These are phyloP conservation scores for Gymnocephalus cernua DNA, from an alignment of 2,113 vertebrate genomes.

Conservation along the genomic window DNA sequence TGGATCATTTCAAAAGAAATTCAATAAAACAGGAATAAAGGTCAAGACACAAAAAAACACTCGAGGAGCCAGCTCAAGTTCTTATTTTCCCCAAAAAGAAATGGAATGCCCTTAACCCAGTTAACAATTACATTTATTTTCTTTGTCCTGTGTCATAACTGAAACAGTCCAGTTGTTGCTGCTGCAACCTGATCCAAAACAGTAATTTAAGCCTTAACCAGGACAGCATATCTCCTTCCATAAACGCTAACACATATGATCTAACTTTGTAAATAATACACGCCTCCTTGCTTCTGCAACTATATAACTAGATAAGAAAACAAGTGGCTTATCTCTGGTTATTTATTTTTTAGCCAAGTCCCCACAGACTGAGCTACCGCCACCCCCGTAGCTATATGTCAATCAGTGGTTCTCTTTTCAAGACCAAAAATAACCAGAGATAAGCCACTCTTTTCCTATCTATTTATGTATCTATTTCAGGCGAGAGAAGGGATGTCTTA, in stretches of 20 bases:
- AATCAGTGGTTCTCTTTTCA: not conserved
- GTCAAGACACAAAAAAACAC: slow-evolving; percentile 8
- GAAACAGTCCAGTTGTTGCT: no score
- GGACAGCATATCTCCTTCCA: no score
- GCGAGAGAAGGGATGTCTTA: not conserved
- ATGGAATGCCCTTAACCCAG: slow-evolving; percentile 58
- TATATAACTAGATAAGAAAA: no score
- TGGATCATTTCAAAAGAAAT: not conserved
- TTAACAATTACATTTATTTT: not conserved
- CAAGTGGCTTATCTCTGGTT: no score
- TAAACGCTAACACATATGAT: no score
- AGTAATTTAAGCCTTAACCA: no score
- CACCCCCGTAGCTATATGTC: slow-evolving; percentile 10
- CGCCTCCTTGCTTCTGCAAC: no score
- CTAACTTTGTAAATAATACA: no score
- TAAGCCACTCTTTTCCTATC: not conserved
- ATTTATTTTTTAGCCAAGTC: no score
- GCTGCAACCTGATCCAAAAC: no score
- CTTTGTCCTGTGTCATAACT: slow-evolving; percentile 15
- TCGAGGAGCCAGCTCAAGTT: not conserved
- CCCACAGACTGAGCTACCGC: no score
- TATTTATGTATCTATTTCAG: not conserved
- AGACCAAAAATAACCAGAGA: slow-evolving; percentile 31
- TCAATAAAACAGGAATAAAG: not conserved
- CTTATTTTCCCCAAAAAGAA: slow-evolving; percentile 59